Percentiles rank a stretch among this genome's conserved stretches.
phyloP scores from a whole-genome alignment of 2,888 invertebrate genomes.

The Odiellus spinosus region DNA sequence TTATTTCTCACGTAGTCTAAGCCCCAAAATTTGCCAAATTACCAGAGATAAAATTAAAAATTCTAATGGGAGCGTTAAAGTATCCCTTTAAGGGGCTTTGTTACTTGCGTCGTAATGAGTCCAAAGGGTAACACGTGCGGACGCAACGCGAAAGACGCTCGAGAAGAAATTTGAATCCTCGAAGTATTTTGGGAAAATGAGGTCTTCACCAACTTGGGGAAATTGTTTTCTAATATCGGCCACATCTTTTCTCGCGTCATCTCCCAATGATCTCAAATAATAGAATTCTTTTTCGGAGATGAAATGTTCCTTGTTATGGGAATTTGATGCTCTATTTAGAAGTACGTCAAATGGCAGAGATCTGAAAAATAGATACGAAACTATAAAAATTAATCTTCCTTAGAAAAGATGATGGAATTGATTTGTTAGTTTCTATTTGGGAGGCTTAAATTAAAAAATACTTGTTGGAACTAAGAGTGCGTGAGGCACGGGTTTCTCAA shows the following conservation, averaged over 20 bases:
- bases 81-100: neutral
- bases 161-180: constrained; percentile 34
- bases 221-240: constrained; percentile 36
- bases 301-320: constrained; percentile 28
- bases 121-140: constrained; percentile 36
- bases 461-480: no score
- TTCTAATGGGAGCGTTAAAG: no score
- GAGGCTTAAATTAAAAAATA: neutral
- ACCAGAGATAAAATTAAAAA: no score
- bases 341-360: constrained; percentile 33
- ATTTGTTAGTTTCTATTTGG: neutral
- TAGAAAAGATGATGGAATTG: neutral
- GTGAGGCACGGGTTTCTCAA: neutral
- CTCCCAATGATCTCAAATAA: constrained; percentile 35
- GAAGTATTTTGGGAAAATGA: constrained; percentile 33
- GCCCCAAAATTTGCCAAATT: no score
- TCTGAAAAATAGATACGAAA: constrained; percentile 19
- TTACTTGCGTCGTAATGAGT: constrained; percentile 39
- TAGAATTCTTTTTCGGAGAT: constrained; percentile 23
- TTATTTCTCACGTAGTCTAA: no score
- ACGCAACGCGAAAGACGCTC: constrained; percentile 38
- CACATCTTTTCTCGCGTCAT: constrained; percentile 34
- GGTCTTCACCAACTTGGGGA: constrained; percentile 33
- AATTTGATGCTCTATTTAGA: constrained; percentile 28
- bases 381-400: neutral